Conservation (phyloP, 92 coral and sea anemone genomes). For the Bergia puertoricense region DNA sequence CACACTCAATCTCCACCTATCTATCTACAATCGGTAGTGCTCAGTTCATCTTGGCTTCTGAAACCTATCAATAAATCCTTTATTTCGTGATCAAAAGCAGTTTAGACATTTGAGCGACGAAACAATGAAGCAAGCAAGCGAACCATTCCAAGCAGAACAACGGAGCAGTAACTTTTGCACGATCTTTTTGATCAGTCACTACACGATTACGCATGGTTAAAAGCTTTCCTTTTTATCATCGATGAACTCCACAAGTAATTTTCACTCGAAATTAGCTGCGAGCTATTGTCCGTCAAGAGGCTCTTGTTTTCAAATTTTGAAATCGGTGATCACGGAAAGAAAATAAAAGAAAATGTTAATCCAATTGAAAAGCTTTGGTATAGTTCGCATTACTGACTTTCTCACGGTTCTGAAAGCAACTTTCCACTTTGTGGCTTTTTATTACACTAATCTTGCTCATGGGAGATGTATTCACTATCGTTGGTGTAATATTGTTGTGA, state of each 20-base stretch:
- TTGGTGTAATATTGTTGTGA: neutral
- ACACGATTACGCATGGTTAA: constrained; percentile 34
- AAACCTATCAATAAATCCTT: constrained; percentile 37
- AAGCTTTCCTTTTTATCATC: constrained; percentile 29
- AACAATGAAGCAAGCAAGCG: constrained; percentile 8
- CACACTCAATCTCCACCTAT: neutral
- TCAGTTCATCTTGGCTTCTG: neutral
- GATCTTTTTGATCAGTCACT: constrained; percentile 8
- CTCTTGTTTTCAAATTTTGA: constrained; percentile 17
- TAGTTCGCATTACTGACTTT: constrained; percentile 3
- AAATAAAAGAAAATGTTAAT: constrained; percentile 38
- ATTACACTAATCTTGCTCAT: constrained; percentile 20
- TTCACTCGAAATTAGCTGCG: constrained; percentile 38
- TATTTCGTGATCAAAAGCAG: constrained; percentile 40
- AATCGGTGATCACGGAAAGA: constrained; percentile 41
- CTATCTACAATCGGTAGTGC: neutral
- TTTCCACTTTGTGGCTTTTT: constrained; percentile 19
- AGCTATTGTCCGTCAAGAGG: constrained; percentile 21
- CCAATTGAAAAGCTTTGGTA: constrained; percentile 26
- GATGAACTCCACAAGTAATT: constrained; percentile 32
- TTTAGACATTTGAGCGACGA: constrained; percentile 18
- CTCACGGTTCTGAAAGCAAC: constrained; percentile 39
- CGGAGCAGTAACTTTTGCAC: neutral
- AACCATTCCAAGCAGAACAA: constrained; percentile 24
- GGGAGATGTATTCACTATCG: neutral